Conservation (phyloP, 2,797 vertebrate genomes). For the Sorex maritimensis region DNA sequence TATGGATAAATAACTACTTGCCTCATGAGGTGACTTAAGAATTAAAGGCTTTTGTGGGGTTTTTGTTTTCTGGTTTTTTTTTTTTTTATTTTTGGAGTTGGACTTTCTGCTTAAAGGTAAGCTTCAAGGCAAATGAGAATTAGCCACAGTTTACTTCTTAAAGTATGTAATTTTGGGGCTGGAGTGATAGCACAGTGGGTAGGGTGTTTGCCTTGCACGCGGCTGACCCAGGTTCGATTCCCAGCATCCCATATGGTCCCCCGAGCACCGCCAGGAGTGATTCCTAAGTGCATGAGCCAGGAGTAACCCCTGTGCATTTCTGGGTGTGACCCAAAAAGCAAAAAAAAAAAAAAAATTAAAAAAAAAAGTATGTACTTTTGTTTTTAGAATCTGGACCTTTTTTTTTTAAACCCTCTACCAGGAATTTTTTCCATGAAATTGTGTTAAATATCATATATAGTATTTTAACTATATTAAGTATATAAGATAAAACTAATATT, state of each 20-base stretch:
- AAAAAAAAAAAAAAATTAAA: too few relatives aligned
- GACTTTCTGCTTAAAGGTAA: slow-evolving; percentile 47
- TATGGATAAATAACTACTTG: slow-evolving; percentile 44
- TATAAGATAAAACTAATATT: slow-evolving; percentile 32
- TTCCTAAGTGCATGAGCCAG: too few relatives aligned
- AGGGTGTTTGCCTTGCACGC: too few relatives aligned
- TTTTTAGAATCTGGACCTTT: slow-evolving; percentile 9
- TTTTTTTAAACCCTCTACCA: slow-evolving; percentile 9
- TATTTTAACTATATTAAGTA: slow-evolving; percentile 35
- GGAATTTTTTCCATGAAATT: slow-evolving; percentile 61
- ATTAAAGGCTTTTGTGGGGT: slow-evolving; percentile 4
- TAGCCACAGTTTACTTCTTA: slow-evolving; percentile 63
- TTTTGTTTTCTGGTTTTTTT: not conserved
- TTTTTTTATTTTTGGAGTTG: not conserved
- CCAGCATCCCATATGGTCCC: too few relatives aligned
- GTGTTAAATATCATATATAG: slow-evolving; percentile 2
- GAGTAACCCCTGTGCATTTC: too few relatives aligned
- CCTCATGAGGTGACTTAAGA: not conserved
- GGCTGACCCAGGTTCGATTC: too few relatives aligned
- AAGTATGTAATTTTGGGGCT: not conserved
- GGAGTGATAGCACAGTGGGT: too few relatives aligned
- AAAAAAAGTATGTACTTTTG: slow-evolving; percentile 18
- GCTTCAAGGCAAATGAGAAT: slow-evolving; percentile 51
- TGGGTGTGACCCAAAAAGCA: too few relatives aligned
- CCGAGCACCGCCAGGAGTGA: too few relatives aligned